Base-by-base conservation (phyloP, 2,797 vertebrate species). In the Pseudomugil gertrudae region DNA sequence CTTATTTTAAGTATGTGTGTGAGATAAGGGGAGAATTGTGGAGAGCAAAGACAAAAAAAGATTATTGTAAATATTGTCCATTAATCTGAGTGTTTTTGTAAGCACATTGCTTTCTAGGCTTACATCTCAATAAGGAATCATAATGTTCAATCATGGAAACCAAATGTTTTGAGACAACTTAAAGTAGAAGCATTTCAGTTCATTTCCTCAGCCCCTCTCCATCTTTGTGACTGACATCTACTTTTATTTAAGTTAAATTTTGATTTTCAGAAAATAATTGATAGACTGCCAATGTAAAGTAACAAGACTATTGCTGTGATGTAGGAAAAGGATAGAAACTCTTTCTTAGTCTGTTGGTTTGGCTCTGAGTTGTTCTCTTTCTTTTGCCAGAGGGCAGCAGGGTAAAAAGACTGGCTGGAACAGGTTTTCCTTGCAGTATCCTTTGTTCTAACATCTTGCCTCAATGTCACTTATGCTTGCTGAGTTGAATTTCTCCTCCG, bases 41-140 rank as follows among this genome's bases (percentile, higher is more conserved):
- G 21, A 69, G 5, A 65, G 57, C 69, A 47, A 62, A 51, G n/a
- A 73, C 35, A 17, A 23, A 26, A 21, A 38, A 50, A 62, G 38
- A 6, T 19, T 9, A 21, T 21, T 17, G 43, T 45, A 19, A 45
- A 45, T 45, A 7, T 21, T 45, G 43, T 21, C 19, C n/a, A 21
- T 17, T 2, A 8, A 21, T 3, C 3, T n/a, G 19, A 9, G 2
- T 45, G 9, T n/a, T 21, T n/a, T n/a, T 45, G 15, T 21, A 45
- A 45, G 8, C 4, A 19, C 14, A 15, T 17, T 40, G 38, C 15
- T 8, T 17, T 35, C 15, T 40, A 17, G 30, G 6, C 38, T 40
- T 40, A 40, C 2, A 19, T 3, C 38, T 40, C 38, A 17, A 40
- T 15, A 5, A 17, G 15, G 38, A 40, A 40, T 4, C n/a, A n/a